Conservation (phyloP, 2,888 invertebrate species). For the Lissonota sp. region DNA sequence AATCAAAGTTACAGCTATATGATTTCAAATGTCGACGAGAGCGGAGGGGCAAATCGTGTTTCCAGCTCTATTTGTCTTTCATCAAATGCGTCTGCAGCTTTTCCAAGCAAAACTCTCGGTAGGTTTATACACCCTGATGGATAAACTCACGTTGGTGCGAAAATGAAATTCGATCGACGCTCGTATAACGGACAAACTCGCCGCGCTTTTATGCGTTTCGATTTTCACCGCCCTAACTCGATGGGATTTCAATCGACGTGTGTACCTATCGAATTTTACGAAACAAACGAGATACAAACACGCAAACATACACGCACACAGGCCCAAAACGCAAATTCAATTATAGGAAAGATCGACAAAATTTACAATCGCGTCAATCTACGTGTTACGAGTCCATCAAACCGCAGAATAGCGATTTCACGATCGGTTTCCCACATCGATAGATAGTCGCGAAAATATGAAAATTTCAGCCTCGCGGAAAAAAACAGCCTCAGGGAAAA, state of each 20-base stretch:
- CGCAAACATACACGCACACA: slow-evolving; percentile 20
- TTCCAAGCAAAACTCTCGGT: not conserved
- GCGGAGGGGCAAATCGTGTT: slow-evolving; percentile 1
- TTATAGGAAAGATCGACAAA: slow-evolving; percentile 42
- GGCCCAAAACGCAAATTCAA: slow-evolving; percentile 49
- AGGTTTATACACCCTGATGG: slow-evolving; percentile 21
- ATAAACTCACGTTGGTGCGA: slow-evolving; percentile 26
- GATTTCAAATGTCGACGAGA: not conserved
- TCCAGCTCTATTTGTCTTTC: slow-evolving; percentile 55
- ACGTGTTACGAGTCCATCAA: slow-evolving; percentile 17
- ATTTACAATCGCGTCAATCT: slow-evolving; percentile 38
- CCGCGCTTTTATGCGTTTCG: not conserved
- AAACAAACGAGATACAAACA: slow-evolving; percentile 38
- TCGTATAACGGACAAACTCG: not conserved
- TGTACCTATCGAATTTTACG: slow-evolving; percentile 32
- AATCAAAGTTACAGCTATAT: slow-evolving; percentile 10
- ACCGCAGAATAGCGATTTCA: not conserved
- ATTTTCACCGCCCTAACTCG: slow-evolving; percentile 11
- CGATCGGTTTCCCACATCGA: not conserved
- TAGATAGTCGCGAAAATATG: not conserved
- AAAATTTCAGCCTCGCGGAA: not conserved
- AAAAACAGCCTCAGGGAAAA: not conserved
- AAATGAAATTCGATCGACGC: slow-evolving; percentile 21
- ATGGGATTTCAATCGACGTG: slow-evolving; percentile 53
- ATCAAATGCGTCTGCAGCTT: slow-evolving; percentile 47